Base-by-base conservation (phyloP, 2,797 vertebrate genomes). In the Gymnopithys bicolor region DNA sequence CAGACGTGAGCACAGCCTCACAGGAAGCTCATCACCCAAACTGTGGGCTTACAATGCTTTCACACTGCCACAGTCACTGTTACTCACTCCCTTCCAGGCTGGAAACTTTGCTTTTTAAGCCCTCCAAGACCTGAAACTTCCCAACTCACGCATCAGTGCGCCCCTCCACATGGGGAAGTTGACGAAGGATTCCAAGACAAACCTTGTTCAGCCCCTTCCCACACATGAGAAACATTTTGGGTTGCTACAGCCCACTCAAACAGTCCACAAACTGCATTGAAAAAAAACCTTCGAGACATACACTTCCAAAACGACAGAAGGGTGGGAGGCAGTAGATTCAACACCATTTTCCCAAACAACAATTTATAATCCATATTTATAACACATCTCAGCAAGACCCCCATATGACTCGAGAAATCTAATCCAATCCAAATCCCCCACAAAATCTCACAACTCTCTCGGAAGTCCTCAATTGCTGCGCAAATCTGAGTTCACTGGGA, bases 401-500 rank as follows among this genome's bases (percentile, higher is more conserved):
- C 66, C 52, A 70, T 80, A 71, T 67, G 56, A 87, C 79, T 91
- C 19, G n/a, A 68, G 76, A 92, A 95, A 78, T 79, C 59, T 52
- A 77, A 96, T 74, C 75, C 56, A 84, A 55, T 85, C 55, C 80
- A 87, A 96, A 91, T 64, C 37, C 25, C 81, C 71, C 84, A 88
- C 55, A 56, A 95, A 90, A 82, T 76, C 62, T 93, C 93, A 82
- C 85, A 90, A 22, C 56, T 48, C 75, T 67, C 91, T 25, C 74
- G 1, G 9, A 66, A 89, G 90, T 87, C 94, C 90, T 87, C 63
- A 76, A 74, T 89, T 8, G 23, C 45, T 45, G 71, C 21, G 4
- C 46, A 11, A 93, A 95, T 43, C 63, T 1, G 30, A 93, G 90
- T 78, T 97, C 64, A 82, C 69, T 43, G 90, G 67, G 88, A 96